Conservation (phyloP, 1,140 invertebrate genomes). For the Papilio glaucus region DNA sequence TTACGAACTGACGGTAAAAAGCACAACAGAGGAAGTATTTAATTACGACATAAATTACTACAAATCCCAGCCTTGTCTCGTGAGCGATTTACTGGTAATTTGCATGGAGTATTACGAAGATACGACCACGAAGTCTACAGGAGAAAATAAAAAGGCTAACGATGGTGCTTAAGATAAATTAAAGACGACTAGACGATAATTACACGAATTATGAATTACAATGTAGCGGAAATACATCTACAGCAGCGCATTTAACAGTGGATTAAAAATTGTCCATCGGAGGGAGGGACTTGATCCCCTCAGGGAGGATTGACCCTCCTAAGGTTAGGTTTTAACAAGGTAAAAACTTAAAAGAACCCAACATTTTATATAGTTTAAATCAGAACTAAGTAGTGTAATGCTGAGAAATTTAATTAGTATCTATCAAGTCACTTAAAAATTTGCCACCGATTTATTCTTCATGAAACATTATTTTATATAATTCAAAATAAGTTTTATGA, state of each 20-base stretch:
- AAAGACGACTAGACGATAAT: background rate
- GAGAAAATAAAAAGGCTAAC: background rate
- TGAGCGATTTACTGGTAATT: constrained; percentile 9
- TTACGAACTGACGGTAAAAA: no score
- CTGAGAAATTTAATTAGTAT: no score
- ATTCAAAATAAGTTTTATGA: no score
- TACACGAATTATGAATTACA: background rate
- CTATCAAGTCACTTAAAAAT: no score
- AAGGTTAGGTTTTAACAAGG: no score
- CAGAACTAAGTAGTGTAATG: no score
- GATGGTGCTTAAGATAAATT: background rate
- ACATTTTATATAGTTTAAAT: no score
- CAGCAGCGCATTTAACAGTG: background rate
- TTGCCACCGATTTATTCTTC: no score
- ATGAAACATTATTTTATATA: no score
- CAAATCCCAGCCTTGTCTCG: background rate
- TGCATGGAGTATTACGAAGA: background rate
- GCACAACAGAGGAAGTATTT: background rate
- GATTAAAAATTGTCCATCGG: background rate
- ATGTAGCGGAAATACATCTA: background rate
- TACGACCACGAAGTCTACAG: background rate
- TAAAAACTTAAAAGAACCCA: no score
- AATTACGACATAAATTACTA: background rate
- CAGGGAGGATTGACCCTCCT: no score
- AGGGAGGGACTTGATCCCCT: no score